These are phyloP conservation scores for Malurus elegans DNA, from an alignment of 2,113 vertebrate species.

Conservation along the genomic window DNA sequence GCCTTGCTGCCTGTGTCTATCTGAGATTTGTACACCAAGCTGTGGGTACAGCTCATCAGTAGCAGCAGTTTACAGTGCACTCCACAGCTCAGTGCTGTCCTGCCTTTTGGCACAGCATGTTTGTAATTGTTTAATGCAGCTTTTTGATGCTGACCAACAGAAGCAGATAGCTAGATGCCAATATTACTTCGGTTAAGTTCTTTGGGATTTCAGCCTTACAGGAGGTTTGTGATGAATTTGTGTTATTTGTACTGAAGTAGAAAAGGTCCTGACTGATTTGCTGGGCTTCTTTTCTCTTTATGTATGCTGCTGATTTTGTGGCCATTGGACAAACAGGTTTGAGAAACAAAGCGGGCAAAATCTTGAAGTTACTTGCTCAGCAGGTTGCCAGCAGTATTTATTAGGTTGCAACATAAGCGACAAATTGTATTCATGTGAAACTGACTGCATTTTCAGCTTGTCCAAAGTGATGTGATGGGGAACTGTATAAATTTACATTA, in stretches of 20 bases:
- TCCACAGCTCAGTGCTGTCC: not conserved
- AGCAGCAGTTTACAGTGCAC: not conserved
- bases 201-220: not conserved
- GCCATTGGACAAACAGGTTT: not conserved
- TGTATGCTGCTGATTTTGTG: not conserved
- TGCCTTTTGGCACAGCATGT: not conserved
- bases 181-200: not conserved
- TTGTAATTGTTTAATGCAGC: not conserved
- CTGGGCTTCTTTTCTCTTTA: not conserved
- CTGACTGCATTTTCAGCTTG: not conserved
- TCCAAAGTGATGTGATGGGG: not conserved
- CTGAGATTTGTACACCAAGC: not conserved
- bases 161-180: not conserved
- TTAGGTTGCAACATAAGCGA: not conserved
- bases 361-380: not conserved
- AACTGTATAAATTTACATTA: not conserved
- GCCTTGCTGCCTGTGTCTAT: not conserved
- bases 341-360: not conserved
- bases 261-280: not conserved
- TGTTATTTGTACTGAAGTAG: not conserved
- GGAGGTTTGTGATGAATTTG: not conserved
- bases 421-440: not conserved
- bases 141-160: not conserved
- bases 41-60: fast-evolving
- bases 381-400: not conserved